phyloP scores from a whole-genome alignment of 2,797 vertebrate genomes.

The Rhadinocentrus ornatus region DNA sequence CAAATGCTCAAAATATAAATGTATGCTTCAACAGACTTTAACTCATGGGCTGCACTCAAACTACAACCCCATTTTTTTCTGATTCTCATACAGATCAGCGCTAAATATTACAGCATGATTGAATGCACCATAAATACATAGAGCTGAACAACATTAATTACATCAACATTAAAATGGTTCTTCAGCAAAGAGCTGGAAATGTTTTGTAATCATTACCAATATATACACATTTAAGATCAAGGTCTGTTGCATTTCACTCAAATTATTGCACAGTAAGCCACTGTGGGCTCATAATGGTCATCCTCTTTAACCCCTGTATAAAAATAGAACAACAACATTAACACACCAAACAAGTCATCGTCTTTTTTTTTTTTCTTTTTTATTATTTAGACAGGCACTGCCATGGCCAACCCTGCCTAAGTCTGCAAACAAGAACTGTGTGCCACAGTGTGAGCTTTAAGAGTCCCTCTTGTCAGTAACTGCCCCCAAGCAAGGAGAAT shows the following conservation, averaged over 20 bases:
- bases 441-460: slow-evolving; percentile 72
- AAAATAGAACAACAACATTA: slow-evolving; percentile 91
- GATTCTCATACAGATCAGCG: slow-evolving; percentile 85
- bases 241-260: slow-evolving; percentile 85
- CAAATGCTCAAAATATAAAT: slow-evolving; percentile 65
- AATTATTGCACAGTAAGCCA: slow-evolving; percentile 97
- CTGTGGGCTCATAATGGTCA: slow-evolving; percentile 87
- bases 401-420: slow-evolving; percentile 68
- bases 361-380: slow-evolving; percentile 48
- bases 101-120: slow-evolving; percentile 87
- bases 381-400: slow-evolving; percentile 74
- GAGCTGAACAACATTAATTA: slow-evolving; percentile 68
- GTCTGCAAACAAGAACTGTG: slow-evolving; percentile 71
- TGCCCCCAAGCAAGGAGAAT: slow-evolving; percentile 46
- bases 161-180: slow-evolving; percentile 81
- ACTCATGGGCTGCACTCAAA: slow-evolving; percentile 81
- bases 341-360: slow-evolving; percentile 86
- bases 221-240: slow-evolving; percentile 84
- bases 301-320: slow-evolving; percentile 85
- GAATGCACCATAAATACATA: slow-evolving; percentile 58
- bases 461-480: slow-evolving; percentile 59
- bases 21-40: slow-evolving; percentile 82
- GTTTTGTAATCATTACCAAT: slow-evolving; percentile 72
- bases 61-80: slow-evolving; percentile 66
- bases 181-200: slow-evolving; percentile 82